A percentile compares a stretch with the other conserved stretches of the same genome.
These are phyloP conservation scores for Rhinolophus sinicus DNA, from an alignment of 2,113 vertebrate species.

Conservation along the genomic window DNA sequence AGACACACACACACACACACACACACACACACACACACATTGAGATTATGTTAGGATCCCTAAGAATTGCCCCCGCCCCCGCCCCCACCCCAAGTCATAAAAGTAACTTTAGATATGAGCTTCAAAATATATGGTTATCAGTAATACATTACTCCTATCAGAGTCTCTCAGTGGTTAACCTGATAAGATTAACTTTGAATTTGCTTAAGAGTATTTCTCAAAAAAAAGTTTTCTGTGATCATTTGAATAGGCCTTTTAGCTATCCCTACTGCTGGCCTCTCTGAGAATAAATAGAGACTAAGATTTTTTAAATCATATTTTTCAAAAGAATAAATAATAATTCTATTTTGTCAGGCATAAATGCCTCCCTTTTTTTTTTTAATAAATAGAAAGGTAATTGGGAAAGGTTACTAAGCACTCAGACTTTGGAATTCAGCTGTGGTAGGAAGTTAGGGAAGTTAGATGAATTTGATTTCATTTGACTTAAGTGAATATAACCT, in stretches of 20 bases:
- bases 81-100: background rate
- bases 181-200: background rate
- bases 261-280: background rate
- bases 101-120: background rate
- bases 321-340: background rate
- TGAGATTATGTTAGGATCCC: background rate
- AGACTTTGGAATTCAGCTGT: background rate
- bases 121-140: background rate
- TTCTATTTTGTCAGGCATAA: background rate
- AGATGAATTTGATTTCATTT: background rate
- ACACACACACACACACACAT: background rate
- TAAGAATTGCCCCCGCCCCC: background rate
- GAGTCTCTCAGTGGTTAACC: background rate
- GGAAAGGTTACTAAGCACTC: background rate
- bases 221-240: slow-evolving; percentile 14
- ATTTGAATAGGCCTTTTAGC: background rate
- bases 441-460: background rate
- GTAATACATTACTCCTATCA: background rate
- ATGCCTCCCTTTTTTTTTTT: background rate
- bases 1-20: background rate
- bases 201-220: background rate
- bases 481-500: background rate
- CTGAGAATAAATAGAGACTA: background rate
- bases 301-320: background rate
- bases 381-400: background rate